Evolutionary conservation across 2,888 invertebrate genomes (phyloP).

Genomic region (Sminthurinus aureus): DNA sequence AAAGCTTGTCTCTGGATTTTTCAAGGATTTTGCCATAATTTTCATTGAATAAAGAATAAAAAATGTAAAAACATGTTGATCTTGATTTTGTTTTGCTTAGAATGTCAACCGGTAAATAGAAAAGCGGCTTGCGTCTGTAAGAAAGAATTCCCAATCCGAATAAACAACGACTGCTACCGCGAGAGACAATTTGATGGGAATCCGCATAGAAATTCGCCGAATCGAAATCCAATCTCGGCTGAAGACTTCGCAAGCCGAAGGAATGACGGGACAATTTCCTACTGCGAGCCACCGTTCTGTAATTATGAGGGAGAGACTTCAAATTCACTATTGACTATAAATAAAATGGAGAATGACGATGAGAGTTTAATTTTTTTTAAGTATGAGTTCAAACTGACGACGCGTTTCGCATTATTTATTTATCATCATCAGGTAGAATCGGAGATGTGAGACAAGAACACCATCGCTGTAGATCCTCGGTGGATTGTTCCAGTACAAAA

Average conservation of each 20-base stretch:
- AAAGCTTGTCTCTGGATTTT: too few species aligned
- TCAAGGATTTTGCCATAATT: background rate
- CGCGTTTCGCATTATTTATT: too few species aligned
- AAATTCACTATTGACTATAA: too few species aligned
- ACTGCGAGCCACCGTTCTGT: slow-evolving; percentile 37
- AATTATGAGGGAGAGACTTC: too few species aligned
- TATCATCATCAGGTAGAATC: too few species aligned
- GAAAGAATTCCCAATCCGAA: slow-evolving; percentile 19
- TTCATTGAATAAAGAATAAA: background rate
- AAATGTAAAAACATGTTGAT: background rate
- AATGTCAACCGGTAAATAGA: slow-evolving; percentile 15
- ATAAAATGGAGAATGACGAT: too few species aligned
- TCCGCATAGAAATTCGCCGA: background rate
- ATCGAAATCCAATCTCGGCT: background rate
- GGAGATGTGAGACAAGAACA: slow-evolving; percentile 24
- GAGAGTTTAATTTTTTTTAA: too few species aligned
- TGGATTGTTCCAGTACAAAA: slow-evolving; percentile 27
- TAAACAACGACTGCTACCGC: slow-evolving; percentile 37
- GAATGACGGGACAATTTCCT: background rate
- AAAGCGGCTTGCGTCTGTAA: slow-evolving; percentile 29
- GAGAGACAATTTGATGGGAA: slow-evolving; percentile 1
- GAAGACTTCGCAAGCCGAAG: background rate
- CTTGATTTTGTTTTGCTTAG: background rate
- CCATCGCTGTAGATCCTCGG: slow-evolving; percentile 22
- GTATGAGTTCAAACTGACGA: too few species aligned